These are phyloP conservation scores for Microcaecilia unicolor DNA, from an alignment of 2,797 vertebrate genomes.

Conservation along the genomic window DNA sequence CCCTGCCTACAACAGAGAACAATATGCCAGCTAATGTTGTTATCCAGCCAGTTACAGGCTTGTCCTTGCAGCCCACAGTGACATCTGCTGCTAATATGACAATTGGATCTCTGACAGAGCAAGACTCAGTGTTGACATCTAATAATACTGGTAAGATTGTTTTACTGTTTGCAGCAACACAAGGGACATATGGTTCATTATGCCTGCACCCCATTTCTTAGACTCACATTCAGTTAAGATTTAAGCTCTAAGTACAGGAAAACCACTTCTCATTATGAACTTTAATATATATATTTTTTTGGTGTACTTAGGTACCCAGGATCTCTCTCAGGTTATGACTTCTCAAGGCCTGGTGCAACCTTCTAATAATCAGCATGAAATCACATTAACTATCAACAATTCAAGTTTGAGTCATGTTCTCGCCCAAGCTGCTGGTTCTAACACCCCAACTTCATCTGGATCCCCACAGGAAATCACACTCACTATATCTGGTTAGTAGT, in stretches of 20 bases:
- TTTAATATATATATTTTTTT: too few species aligned
- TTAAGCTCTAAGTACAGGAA: too few species aligned
- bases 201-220: too few species aligned
- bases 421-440: conserved; percentile 67
- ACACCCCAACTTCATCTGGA: conserved; percentile 47
- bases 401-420: conserved; percentile 83
- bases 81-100: conserved; percentile 65
- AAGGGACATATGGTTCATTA: too few species aligned
- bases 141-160: conserved; percentile 53
- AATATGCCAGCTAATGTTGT: conserved; percentile 77
- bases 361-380: conserved; percentile 71
- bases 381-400: conserved; percentile 95
- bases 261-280: too few species aligned
- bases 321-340: conserved; percentile 82
- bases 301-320: conserved; percentile 66
- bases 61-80: conserved; percentile 74
- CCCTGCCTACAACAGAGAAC: conserved; percentile 65
- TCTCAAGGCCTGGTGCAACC: conserved; percentile 68
- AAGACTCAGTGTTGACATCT: conserved; percentile 61
- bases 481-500: conserved; percentile 90
- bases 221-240: too few species aligned
- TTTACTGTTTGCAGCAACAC: too few species aligned
- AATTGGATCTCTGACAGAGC: conserved; percentile 72
- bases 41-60: conserved; percentile 80
- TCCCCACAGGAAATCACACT: conserved; percentile 91